Percentiles rank a stretch among this genome's conserved stretches.
phyloP scores from a whole-genome alignment of 1,140 invertebrate genomes.

The Drosophila nannoptera region DNA sequence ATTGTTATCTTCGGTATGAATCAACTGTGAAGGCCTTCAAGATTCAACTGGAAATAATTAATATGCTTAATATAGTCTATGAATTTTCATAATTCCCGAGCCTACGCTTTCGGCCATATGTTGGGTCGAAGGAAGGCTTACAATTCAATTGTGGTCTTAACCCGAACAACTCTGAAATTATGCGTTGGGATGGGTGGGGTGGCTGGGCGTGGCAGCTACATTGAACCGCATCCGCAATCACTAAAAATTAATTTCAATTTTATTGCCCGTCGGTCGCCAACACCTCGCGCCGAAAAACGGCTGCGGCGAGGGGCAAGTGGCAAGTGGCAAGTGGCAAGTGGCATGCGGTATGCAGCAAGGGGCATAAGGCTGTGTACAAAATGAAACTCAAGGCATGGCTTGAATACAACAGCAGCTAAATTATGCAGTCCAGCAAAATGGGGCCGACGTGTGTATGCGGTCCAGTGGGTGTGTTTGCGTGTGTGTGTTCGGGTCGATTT shows the following conservation, averaged over 20 bases:
- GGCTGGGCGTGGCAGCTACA: conserved; percentile 21
- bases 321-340: conserved; percentile 23
- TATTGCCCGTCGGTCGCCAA: conserved; percentile 48
- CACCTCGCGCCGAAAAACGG: conserved; percentile 2
- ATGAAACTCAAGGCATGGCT: conserved; percentile 53
- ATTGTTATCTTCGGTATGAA: conserved; percentile 1
- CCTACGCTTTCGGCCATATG: conserved; percentile 27
- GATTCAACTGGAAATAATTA: no score
- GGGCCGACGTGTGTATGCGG: not conserved
- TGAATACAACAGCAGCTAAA: conserved; percentile 44
- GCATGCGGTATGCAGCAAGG: conserved; percentile 8
- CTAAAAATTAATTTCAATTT: conserved; percentile 78
- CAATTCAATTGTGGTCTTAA: conserved; percentile 63
- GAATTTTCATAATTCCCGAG: not conserved
- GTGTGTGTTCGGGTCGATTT: conserved; percentile 2
- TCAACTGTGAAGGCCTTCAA: not conserved
- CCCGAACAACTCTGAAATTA: conserved; percentile 34
- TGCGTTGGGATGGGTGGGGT: conserved; percentile 27
- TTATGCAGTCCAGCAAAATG: conserved; percentile 57
- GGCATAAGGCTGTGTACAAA: conserved; percentile 29
- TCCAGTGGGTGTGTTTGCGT: not conserved
- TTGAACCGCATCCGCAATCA: conserved; percentile 74
- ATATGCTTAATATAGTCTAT: no score
- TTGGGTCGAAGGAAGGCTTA: conserved; percentile 44
- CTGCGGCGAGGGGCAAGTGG: conserved; percentile 28